Percentiles rank a stretch among this genome's conserved stretches.
Evolutionary conservation across 1,140 invertebrate species (phyloP).

Genomic region (Goniozus legneri): DNA sequence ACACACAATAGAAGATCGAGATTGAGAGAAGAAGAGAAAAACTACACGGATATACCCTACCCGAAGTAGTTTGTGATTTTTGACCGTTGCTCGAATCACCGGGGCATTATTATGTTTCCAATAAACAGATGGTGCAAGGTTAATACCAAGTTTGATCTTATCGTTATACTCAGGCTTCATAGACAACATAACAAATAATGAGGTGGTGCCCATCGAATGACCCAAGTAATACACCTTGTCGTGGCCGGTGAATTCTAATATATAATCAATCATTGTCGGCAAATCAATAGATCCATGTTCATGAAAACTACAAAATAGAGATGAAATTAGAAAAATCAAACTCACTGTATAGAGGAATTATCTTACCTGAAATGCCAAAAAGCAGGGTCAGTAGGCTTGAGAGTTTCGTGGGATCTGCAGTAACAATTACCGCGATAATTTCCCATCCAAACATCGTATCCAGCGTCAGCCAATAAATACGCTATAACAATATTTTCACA

Average conservation of each 20-base stretch:
- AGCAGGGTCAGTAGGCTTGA: slow-evolving; percentile 32
- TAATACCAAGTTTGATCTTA: slow-evolving; percentile 52
- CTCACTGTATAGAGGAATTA: background rate
- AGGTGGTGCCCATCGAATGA: slow-evolving; percentile 17
- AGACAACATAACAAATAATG: slow-evolving; percentile 5
- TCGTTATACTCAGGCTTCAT: slow-evolving; percentile 54
- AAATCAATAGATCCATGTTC: slow-evolving; percentile 12
- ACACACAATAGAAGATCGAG: no score
- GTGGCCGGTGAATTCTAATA: slow-evolving; percentile 9
- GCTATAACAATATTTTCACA: slow-evolving; percentile 15
- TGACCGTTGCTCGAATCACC: no score
- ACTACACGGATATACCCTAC: background rate
- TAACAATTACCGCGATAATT: slow-evolving; percentile 60
- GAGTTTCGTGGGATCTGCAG: slow-evolving; percentile 41
- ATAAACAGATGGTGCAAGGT: slow-evolving; percentile 57
- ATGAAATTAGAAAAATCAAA: background rate
- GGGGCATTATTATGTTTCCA: slow-evolving; percentile 17
- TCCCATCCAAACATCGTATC: slow-evolving; percentile 69
- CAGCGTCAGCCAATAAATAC: slow-evolving; percentile 63
- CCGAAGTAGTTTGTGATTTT: no score
- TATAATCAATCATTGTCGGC: slow-evolving; percentile 11
- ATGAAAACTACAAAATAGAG: slow-evolving; percentile 13
- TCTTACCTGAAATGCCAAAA: slow-evolving; percentile 13
- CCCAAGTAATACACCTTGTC: slow-evolving; percentile 6
- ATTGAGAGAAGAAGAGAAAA: background rate